These are phyloP conservation scores for Phycodurus eques DNA, from an alignment of 2,113 vertebrate genomes.

Conservation along the genomic window DNA sequence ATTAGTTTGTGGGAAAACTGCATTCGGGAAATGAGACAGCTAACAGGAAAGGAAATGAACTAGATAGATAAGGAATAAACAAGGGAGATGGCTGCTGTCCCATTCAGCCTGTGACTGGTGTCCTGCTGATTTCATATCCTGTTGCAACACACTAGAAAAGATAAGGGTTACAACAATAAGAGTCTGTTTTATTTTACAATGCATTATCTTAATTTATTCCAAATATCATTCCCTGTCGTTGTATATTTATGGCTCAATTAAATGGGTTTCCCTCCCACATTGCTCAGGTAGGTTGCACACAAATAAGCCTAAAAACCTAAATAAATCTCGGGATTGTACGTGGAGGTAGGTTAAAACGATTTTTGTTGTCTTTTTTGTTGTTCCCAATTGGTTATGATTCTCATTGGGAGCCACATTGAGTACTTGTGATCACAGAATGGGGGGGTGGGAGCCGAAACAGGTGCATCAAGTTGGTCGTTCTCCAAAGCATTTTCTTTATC, in stretches of 20 bases:
- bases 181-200: background rate
- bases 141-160: background rate
- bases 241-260: background rate
- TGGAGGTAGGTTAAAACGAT: background rate
- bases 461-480: background rate
- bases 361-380: background rate
- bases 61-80: slow-evolving; percentile 51
- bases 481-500: slow-evolving; percentile 42
- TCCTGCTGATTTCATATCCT: slow-evolving; percentile 45
- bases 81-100: slow-evolving; percentile 25
- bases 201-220: background rate
- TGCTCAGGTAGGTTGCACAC: background rate
- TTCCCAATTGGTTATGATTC: background rate
- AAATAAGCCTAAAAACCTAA: background rate
- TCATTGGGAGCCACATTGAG: background rate
- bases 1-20: slow-evolving; percentile 52
- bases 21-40: slow-evolving; percentile 59
- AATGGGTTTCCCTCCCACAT: background rate
- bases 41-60: slow-evolving; percentile 61
- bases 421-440: background rate
- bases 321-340: background rate
- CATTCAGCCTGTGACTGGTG: slow-evolving; percentile 22
- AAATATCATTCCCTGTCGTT: background rate
- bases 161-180: background rate
- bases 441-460: background rate